Percentiles rank a stretch among this genome's conserved stretches.
Conservation (phyloP, 37 sponge, comb jelly and placozoan genomes). For the Mnemiopsis leidyi region DNA sequence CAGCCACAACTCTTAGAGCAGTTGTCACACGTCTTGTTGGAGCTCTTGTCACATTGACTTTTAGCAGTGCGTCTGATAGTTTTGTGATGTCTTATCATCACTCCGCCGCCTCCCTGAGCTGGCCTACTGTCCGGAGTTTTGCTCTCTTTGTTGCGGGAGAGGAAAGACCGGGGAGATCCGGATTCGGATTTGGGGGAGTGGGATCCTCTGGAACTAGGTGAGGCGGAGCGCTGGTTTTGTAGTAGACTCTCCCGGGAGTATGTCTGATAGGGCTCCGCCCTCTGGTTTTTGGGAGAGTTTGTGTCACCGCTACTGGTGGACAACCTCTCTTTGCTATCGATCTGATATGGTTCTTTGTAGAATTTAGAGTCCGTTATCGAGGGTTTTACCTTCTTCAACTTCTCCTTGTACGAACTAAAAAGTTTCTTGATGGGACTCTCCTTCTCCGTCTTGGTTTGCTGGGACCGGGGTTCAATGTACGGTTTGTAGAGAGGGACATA, state of each 20-base stretch:
- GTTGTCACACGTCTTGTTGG: slow-evolving; percentile 11
- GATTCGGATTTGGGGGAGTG: neutral
- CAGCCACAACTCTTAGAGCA: neutral
- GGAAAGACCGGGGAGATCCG: neutral
- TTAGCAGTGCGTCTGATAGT: neutral
- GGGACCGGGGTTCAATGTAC: neutral
- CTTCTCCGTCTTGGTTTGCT: neutral
- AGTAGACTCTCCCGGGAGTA: neutral
- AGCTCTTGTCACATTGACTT: neutral
- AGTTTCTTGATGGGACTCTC: slow-evolving; percentile 61
- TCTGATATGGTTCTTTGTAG: slow-evolving; percentile 33
- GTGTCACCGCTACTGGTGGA: neutral
- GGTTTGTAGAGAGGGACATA: slow-evolving; percentile 54
- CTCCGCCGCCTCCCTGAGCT: neutral
- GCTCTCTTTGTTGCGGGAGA: neutral
- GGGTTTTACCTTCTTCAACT: slow-evolving; percentile 50
- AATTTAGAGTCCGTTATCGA: neutral
- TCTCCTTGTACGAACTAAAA: slow-evolving; percentile 36
- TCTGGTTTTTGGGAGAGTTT: neutral
- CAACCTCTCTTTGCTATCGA: neutral
- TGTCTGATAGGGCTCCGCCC: slow-evolving; percentile 18
- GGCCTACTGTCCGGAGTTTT: neutral
- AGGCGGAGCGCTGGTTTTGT: neutral
- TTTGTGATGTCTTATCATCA: slow-evolving; percentile 33
- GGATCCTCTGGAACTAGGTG: neutral